Conservation (phyloP, 2,797 vertebrate species). For the Catamblyrhynchus diadema region DNA sequence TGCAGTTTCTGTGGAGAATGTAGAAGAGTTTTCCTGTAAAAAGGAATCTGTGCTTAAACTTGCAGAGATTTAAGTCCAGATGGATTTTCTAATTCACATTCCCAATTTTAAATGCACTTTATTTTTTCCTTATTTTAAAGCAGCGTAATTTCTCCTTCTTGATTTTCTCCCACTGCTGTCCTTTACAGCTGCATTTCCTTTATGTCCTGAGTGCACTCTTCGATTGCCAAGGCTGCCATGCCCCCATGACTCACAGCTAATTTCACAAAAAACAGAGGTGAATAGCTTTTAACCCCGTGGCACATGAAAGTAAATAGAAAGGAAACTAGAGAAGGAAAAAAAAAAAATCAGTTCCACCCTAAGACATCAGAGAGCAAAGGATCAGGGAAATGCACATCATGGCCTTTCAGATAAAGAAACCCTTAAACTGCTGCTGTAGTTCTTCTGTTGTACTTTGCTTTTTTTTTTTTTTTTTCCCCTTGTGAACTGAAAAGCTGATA, state of each 20-base stretch:
- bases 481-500: not conserved
- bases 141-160: not conserved
- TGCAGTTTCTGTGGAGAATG: not conserved
- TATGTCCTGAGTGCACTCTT: not conserved
- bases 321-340: not conserved
- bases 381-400: not conserved
- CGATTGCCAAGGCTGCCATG: not conserved
- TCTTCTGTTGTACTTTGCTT: not conserved
- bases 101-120: not conserved
- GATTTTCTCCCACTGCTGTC: not conserved
- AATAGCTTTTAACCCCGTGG: not conserved
- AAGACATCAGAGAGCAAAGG: not conserved
- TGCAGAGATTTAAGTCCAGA: not conserved
- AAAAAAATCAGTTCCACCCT: not conserved
- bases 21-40: not conserved
- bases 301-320: not conserved
- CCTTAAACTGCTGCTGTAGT: not conserved
- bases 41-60: not conserved
- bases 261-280: not conserved
- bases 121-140: not conserved
- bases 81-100: constrained; percentile 9
- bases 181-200: constrained; percentile 12
- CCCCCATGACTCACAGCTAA: constrained; percentile 25
- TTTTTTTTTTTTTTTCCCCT: not conserved
- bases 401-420: not conserved